phyloP scores from a whole-genome alignment of 2,797 vertebrate species.

The Benthosema pterotum region DNA sequence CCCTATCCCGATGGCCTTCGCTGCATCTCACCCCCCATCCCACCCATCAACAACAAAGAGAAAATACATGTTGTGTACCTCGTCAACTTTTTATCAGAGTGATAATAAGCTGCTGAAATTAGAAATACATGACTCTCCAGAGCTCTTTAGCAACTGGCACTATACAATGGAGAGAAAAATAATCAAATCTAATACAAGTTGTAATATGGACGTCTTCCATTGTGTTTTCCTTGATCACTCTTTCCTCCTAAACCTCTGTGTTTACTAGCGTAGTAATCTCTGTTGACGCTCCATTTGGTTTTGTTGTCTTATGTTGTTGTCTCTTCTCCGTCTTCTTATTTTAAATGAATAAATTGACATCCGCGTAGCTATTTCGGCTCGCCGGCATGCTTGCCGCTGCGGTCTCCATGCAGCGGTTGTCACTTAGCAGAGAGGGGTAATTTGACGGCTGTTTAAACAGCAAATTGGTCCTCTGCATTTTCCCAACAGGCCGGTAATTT shows the following conservation, averaged over 20 bases:
- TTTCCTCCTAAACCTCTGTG: background rate
- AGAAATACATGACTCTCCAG: no score
- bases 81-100: no score
- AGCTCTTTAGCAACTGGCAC: no score
- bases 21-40: no score
- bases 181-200: no score
- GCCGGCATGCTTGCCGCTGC: constrained; percentile 57
- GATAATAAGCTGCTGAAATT: no score
- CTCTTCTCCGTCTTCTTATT: background rate
- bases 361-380: constrained; percentile 49
- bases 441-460: constrained; percentile 75
- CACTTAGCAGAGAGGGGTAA: constrained; percentile 63
- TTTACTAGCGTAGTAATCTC: constrained; percentile 16
- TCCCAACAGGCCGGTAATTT: constrained; percentile 61
- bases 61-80: no score
- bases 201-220: no score
- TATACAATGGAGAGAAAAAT: no score
- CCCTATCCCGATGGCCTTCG: no score
- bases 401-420: constrained; percentile 61
- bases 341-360: constrained; percentile 13
- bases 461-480: constrained; percentile 66
- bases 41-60: no score
- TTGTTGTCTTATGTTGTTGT: constrained; percentile 16
- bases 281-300: constrained; percentile 30
- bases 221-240: background rate